Conservation (phyloP, 2,113 vertebrate genomes). For the Pterocles orientalis region DNA sequence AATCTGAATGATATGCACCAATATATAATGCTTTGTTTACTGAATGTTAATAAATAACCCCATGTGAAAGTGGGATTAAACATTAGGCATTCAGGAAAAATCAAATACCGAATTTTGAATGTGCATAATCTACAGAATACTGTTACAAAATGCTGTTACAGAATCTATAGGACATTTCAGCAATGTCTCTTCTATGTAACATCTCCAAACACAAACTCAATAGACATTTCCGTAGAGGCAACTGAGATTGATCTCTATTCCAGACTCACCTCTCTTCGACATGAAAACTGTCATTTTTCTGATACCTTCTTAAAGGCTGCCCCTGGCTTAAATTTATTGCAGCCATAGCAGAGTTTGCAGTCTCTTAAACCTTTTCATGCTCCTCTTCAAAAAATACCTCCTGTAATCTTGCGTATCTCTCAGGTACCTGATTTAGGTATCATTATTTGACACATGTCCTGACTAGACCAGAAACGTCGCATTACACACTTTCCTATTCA, state of each 20-base stretch:
- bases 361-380: neutral
- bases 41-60: slow-evolving; percentile 54
- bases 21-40: slow-evolving; percentile 28
- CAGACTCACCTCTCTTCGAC: neutral
- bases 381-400: neutral
- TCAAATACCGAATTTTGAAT: slow-evolving; percentile 17
- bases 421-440: neutral
- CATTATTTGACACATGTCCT: neutral
- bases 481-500: neutral
- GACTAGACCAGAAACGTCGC: neutral
- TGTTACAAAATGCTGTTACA: neutral
- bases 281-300: neutral
- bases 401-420: neutral
- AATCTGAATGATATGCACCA: neutral
- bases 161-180: neutral
- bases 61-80: slow-evolving; percentile 64
- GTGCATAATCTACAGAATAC: neutral
- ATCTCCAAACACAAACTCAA: neutral
- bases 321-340: neutral
- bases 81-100: slow-evolving; percentile 52
- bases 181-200: neutral
- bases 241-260: neutral
- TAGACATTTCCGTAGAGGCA: neutral
- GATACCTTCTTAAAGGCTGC: neutral
- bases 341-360: neutral